Base-by-base conservation (phyloP, 1,140 invertebrate species). In the Hyposmocoma kahamanoa region DNA sequence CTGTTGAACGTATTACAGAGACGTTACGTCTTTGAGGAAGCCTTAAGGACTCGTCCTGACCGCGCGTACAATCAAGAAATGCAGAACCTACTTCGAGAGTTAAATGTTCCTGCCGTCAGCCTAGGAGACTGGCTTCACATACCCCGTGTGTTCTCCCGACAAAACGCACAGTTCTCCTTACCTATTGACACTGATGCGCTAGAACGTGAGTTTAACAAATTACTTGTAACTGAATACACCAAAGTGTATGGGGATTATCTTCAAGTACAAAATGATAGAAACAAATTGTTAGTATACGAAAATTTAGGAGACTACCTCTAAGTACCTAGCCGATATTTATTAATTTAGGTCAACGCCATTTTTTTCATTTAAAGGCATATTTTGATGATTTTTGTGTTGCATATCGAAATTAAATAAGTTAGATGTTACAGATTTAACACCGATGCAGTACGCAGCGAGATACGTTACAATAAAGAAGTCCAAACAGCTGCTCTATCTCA, bases 11-110 rank as follows among this genome's bases (percentile, higher is more conserved):
- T 39, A n/a, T 42, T 47, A 3, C 50, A 84, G 80, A 84, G 88
- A 56, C 85, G 87, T 38, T 87, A 89, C 45, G 91, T 91, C 0
- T 69, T 92, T n/a, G 86, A 91, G 71, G 92, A 93, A 72, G 91
- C 91, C 2, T 55, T 90, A 1, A 82, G 90, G 22, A 87, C 86
- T 11, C 64, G 86, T 10, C 72, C 86, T 0, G 76, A 83, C 26
- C 87, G 86, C 43, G 24, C 53, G 0, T 62, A 65, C 15, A 74
- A 80, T 0, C 61, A 66, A 28, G 84, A 86, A 51, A 80, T 86
- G 82, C 70, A 76, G 41, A 47, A 44, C 6, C 47, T 86, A 3
- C 38, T 81, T 0, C 56, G 56, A 0, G 75, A 74, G 26, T 15
- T 74, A n/a, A 67, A 67, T 0, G 63, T 73, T 0, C 72, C 81